These are phyloP conservation scores for Physocephala rufipes DNA, from an alignment of 2,888 invertebrate species.

Conservation along the genomic window DNA sequence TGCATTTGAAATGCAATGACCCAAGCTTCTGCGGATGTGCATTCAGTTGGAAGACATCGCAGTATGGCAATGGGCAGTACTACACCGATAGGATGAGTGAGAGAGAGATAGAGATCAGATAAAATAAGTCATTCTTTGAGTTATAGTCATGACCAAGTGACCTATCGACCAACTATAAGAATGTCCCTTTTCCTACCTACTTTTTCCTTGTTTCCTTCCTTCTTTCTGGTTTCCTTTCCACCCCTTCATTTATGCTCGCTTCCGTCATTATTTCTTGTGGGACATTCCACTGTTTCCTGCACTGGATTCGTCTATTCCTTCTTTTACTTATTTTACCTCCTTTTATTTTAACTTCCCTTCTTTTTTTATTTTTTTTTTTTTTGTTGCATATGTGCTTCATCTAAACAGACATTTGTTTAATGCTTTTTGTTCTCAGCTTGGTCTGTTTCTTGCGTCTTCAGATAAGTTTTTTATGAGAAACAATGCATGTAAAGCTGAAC, in stretches of 20 bases:
- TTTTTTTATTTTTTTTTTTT: not conserved
- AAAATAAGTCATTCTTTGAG: no score
- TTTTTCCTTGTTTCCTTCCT: no score
- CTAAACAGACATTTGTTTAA: not conserved
- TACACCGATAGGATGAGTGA: not conserved
- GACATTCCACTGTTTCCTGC: not conserved
- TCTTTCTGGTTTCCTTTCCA: not conserved
- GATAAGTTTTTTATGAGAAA: not conserved
- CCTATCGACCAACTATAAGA: no score
- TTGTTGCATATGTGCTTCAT: not conserved
- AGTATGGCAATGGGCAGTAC: no score
- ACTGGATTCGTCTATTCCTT: not conserved
- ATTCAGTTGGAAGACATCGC: conserved; percentile 1
- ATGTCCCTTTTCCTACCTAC: no score
- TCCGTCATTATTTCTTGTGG: not conserved
- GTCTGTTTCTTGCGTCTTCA: not conserved
- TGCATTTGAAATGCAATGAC: not conserved
- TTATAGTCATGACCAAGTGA: no score
- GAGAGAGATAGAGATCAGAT: not conserved
- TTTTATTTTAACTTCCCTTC: not conserved
- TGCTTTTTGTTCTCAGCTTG: not conserved
- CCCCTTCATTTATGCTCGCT: not conserved
- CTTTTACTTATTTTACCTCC: not conserved
- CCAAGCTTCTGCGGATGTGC: conserved; percentile 1
- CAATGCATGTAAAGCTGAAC: conserved; percentile 65